Base-by-base conservation (phyloP, 2,797 vertebrate genomes). In the Danio jaintianensis region DNA sequence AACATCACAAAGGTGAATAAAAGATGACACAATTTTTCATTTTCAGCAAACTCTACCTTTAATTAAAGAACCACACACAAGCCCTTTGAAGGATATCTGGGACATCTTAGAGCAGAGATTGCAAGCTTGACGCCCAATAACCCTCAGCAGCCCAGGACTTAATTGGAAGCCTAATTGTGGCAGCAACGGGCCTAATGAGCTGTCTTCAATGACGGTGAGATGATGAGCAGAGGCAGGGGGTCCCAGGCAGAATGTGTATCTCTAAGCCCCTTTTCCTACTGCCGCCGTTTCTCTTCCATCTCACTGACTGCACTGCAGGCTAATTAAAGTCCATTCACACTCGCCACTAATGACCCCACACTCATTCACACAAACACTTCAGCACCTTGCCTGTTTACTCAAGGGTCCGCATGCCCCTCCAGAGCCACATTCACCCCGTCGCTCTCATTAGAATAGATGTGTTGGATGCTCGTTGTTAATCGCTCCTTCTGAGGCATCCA, bases 301-400 rank as follows among this genome's bases (percentile, higher is more conserved):
- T 84, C 80, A 72, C 82, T 78, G 76, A 81, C 79, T 79, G 83
- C 85, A 85, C 84, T 74, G 76, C 85, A 86, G 91, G 87, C 91
- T 94, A 93, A 94, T 94, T 94, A 94, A 89, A 93, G 85, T 79
- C 88, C 88, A 93, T 94, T 94, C 92, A 93, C 93, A 93, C 91
- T 86, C 89, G 40, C 42, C 89, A 84, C 90, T 95, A 94, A 94
- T 93, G 92, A 93, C 92, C 90, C 83, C 38, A 7, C 76, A 86
- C 90, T 92, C 91, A 92, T 93, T 93, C 92, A 92, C 89, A 90
- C 87, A 73, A 82, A 92, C 91, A 92, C 92, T 92, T 91, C 86
- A 92, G 89, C 85, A 29, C 84, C 70, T 86, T 88, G 87, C 89
- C 87, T 94, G 92, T 94, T 94, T 94, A 93, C 90, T 90, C 90